Evolutionary conservation across 2,113 vertebrate genomes (phyloP).

Genomic region (Herpetotheres cachinnans): DNA sequence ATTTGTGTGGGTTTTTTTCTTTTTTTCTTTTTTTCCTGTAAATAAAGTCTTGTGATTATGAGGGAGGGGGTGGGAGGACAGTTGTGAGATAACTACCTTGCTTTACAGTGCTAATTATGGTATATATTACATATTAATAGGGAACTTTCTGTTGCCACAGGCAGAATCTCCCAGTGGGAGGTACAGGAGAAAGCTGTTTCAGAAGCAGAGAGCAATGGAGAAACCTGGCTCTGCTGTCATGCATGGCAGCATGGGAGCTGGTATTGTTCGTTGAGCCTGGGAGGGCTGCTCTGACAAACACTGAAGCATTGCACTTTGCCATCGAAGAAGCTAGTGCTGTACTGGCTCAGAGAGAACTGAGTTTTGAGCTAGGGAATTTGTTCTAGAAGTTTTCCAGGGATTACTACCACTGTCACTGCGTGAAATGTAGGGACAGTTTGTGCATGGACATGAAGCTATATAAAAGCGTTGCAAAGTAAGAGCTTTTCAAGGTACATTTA

Average conservation of each 20-base stretch:
- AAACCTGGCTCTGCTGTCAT: background rate
- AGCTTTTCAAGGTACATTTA: slow-evolving; percentile 41
- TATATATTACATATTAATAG: slow-evolving; percentile 16
- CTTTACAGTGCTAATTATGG: background rate
- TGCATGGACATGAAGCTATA: background rate
- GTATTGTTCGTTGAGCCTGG: fast-evolving
- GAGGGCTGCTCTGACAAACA: background rate
- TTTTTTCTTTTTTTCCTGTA: background rate
- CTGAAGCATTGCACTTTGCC: background rate
- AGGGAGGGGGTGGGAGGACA: background rate
- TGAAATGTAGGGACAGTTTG: background rate
- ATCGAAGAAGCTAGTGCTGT: background rate
- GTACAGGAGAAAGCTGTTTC: background rate
- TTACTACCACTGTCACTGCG: background rate
- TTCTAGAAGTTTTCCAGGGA: slow-evolving; percentile 38
- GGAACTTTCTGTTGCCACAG: background rate
- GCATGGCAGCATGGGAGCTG: background rate
- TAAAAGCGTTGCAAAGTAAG: slow-evolving; percentile 7
- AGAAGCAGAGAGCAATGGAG: background rate
- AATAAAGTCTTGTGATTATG: background rate
- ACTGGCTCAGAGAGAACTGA: background rate
- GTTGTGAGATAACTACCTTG: background rate
- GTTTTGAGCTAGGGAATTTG: background rate
- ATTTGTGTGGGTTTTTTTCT: background rate
- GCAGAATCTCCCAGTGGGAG: background rate